Evolutionary conservation across 1,140 invertebrate genomes (phyloP).

Genomic region (Lucilia cuprina): DNA sequence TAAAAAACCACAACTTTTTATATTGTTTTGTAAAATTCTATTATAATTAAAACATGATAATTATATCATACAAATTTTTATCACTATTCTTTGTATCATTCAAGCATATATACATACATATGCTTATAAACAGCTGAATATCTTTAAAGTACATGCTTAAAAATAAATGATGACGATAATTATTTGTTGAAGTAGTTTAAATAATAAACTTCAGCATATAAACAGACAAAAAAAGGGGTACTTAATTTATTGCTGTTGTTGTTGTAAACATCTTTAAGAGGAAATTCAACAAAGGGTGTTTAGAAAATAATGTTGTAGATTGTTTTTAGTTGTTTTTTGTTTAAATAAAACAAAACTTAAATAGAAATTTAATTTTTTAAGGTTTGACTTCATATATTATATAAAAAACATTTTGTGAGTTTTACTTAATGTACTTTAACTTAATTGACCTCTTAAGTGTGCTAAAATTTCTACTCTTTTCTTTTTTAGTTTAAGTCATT

Average conservation of each 20-base stretch:
- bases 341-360: too few species aligned
- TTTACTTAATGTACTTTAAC: neutral
- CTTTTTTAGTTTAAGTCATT: neutral
- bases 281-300: neutral
- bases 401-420: neutral
- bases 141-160: neutral
- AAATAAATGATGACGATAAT: neutral
- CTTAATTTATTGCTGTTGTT: neutral
- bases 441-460: neutral
- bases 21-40: neutral
- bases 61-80: neutral
- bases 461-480: neutral
- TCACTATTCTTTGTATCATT: neutral
- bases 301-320: too few species aligned
- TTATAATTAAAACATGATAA: neutral
- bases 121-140: neutral
- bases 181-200: neutral
- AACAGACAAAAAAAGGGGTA: neutral
- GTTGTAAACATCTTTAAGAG: neutral
- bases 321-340: too few species aligned
- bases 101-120: too few species aligned
- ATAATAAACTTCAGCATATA: constrained; percentile 6
- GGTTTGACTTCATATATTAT: neutral
- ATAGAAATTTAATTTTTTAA: too few species aligned
- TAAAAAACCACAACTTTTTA: neutral